Conservation (phyloP, 1,140 invertebrate species). For the Hypothenemus hampei region DNA sequence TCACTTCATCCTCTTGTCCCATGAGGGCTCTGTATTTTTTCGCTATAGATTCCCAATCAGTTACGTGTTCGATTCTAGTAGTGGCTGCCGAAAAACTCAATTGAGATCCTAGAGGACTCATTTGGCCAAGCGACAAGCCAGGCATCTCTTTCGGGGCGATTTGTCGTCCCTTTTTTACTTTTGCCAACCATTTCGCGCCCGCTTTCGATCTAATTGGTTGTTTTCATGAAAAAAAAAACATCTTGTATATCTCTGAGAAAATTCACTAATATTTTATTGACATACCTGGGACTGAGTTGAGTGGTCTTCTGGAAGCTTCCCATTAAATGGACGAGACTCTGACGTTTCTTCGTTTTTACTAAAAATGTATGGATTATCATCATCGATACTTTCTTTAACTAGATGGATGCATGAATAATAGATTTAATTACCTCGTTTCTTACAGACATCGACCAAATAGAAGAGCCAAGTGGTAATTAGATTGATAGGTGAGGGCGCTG, state of each 20-base stretch:
- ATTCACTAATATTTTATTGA: too few species aligned
- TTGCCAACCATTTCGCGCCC: slow-evolving; percentile 78
- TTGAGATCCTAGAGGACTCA: slow-evolving; percentile 77
- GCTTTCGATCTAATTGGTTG: slow-evolving; percentile 71
- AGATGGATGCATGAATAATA: too few species aligned
- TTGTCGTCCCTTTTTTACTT: slow-evolving; percentile 71
- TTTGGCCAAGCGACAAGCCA: slow-evolving; percentile 67
- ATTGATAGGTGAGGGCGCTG: slow-evolving; percentile 95
- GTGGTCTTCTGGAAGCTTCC: slow-evolving; percentile 61
- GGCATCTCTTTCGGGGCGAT: slow-evolving; percentile 76
- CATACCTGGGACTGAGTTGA: slow-evolving; percentile 72
- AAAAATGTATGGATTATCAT: too few species aligned
- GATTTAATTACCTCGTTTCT: slow-evolving; percentile 65
- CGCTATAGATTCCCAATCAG: slow-evolving; percentile 85
- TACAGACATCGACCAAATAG: slow-evolving; percentile 74
- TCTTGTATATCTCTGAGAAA: too few species aligned
- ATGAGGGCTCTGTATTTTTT: slow-evolving; percentile 81
- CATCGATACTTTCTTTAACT: too few species aligned
- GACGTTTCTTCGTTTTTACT: slow-evolving; percentile 60
- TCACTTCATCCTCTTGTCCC: slow-evolving; percentile 59
- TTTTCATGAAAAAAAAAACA: too few species aligned
- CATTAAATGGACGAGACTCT: slow-evolving; percentile 76
- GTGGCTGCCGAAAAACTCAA: slow-evolving; percentile 64
- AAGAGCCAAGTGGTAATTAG: slow-evolving; percentile 90
- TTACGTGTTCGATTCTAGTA: slow-evolving; percentile 80